Evolutionary conservation across 1,140 invertebrate genomes (phyloP), one percentile per base, ranked within the genome.

Genomic region (Drosophila jambulina): DNA sequence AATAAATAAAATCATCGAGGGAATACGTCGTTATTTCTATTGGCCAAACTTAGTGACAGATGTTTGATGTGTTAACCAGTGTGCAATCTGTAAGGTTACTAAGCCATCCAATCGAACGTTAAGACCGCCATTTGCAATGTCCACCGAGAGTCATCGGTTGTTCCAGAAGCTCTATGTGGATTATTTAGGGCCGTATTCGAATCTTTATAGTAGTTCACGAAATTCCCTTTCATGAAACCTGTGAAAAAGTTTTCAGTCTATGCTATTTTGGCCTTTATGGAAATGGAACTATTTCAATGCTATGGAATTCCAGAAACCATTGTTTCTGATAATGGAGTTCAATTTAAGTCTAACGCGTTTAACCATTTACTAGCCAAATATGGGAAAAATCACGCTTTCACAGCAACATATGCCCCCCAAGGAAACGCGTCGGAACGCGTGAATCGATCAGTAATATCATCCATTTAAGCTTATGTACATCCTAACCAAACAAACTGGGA

Each of bases 1-100:
- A 13, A 48, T 59, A 17, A 32, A 59, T 21, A 40, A 53, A n/a
- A 62, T 32, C 5, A n/a, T 62, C 3, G 34, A 62, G n/a, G 25
- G 34, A 27, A 10, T 62, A 4, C 13, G 34, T 13, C 25, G 34
- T 21, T 29, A 40, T 3, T 51, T 27, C 12, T 53, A 21, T 51
- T 62, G 46, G 34, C 60, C 60, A 15, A 36, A 12, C 8, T 51
- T 51, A 34, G 59, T 51, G 13, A 36, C 17, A 3, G 59, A 62
- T 12, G 45, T 61, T 6, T 23, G 25, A 17, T 61, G 25, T 15
- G 12, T 61, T 9, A 49, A 21, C 3, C 9, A 17, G 13, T 61
- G 59, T 8, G 56, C 42, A 25, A 27, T 25, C 3, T 58, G 23
- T 1, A 45, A 45, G 2, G 19, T 23, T 23, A 46, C 21, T 21